Conservation (phyloP, 2,797 vertebrate species). For the Phataginus tricuspis region DNA sequence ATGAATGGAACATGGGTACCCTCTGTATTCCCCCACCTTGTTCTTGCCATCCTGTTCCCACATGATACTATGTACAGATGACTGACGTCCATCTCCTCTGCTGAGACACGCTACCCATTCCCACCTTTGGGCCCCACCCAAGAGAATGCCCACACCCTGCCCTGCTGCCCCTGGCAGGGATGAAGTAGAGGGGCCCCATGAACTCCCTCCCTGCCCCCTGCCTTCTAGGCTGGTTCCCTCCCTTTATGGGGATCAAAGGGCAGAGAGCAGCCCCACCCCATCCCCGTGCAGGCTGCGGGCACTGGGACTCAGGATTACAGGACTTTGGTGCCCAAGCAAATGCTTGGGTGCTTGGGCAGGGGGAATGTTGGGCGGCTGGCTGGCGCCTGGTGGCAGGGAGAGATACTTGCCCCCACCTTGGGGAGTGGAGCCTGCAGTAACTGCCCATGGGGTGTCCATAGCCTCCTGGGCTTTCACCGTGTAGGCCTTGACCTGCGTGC, state of each 20-base stretch:
- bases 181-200: constrained; percentile 79
- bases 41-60: constrained; percentile 20
- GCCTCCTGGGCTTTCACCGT: not conserved
- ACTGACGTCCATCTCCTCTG: not conserved
- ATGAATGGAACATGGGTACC: not conserved
- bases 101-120: constrained; percentile 56
- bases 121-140: constrained; percentile 67
- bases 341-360: constrained; percentile 28
- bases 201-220: constrained; percentile 77
- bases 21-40: not conserved
- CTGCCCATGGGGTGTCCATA: not conserved
- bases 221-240: constrained; percentile 78
- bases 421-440: constrained; percentile 53
- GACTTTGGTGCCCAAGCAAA: constrained; percentile 77
- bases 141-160: constrained; percentile 80
- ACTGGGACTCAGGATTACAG: constrained; percentile 30
- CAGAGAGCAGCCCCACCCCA: constrained; percentile 77
- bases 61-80: not conserved
- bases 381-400: constrained; percentile 33
- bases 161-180: constrained; percentile 84
- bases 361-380: constrained; percentile 43
- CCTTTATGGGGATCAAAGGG: constrained; percentile 87
- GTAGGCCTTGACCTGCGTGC: not conserved
- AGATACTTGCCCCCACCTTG: constrained; percentile 51
- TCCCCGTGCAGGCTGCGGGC: constrained; percentile 49